These are phyloP conservation scores for Theonella swinhoei DNA, from an alignment of 37 sponge, comb jelly and placozoan species.

Conservation along the genomic window DNA sequence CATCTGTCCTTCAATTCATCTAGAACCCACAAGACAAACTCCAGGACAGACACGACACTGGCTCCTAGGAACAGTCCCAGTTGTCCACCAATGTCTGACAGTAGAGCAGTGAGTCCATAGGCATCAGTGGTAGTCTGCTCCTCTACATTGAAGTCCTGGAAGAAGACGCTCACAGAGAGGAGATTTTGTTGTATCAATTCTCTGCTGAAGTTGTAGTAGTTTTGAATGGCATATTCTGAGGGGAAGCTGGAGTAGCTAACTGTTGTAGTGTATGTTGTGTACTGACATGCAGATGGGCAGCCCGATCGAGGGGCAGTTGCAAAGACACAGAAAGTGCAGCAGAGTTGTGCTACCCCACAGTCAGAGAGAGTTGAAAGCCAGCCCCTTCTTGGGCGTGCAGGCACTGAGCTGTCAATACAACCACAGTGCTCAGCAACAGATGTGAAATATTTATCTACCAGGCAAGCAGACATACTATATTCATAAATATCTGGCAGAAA, in stretches of 20 bases:
- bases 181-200: no score
- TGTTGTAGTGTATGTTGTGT: not conserved
- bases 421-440: not conserved
- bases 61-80: constrained; percentile 61
- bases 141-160: not conserved
- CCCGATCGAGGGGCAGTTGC: no score
- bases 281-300: constrained; percentile 8
- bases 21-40: constrained; percentile 6
- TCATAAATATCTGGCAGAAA: not conserved
- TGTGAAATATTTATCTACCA: not conserved
- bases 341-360: no score
- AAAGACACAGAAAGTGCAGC: no score
- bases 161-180: no score
- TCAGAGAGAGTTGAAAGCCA: no score
- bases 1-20: constrained; percentile 38
- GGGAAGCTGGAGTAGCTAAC: constrained; percentile 25
- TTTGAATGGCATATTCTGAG: not conserved
- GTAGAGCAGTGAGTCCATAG: constrained; percentile 23
- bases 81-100: constrained; percentile 53
- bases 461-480: constrained; percentile 28
- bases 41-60: constrained; percentile 51
- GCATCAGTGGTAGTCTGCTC: not conserved
- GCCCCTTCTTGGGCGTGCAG: no score
- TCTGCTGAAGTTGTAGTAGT: no score
- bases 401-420: no score